These are phyloP conservation scores for Psilanteris sp. DNA, from an alignment of 1,140 invertebrate species.

Conservation along the genomic window DNA sequence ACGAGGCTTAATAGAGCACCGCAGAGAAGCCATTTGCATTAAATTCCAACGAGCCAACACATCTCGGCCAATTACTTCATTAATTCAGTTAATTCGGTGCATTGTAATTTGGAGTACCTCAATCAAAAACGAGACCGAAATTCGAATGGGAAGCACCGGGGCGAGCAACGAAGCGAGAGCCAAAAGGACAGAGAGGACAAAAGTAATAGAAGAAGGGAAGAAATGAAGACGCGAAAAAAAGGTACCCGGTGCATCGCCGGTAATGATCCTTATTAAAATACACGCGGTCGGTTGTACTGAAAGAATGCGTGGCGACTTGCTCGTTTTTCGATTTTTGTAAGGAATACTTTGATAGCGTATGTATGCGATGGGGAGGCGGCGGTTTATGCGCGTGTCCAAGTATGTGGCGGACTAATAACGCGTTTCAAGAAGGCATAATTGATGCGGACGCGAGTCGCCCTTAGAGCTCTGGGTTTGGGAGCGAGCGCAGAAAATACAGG, in stretches of 20 bases:
- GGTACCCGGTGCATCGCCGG: conserved; percentile 31
- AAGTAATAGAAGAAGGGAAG: not conserved
- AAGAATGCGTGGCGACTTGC: conserved; percentile 23
- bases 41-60: conserved; percentile 12
- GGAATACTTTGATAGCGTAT: conserved; percentile 45
- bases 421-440: conserved; percentile 78
- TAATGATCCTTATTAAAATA: conserved; percentile 63
- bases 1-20: conserved; percentile 20
- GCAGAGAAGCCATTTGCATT: conserved; percentile 17
- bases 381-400: conserved; percentile 59
- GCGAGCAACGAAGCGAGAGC: not conserved
- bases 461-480: conserved; percentile 76
- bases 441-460: conserved; percentile 74
- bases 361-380: conserved; percentile 31
- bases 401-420: conserved; percentile 72
- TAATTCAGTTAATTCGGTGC: conserved; percentile 24
- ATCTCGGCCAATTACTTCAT: conserved; percentile 27
- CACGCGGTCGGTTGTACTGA: conserved; percentile 24
- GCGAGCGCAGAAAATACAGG: conserved; percentile 79
- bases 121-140: conserved; percentile 17
- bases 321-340: conserved; percentile 47
- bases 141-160: conserved; percentile 21
- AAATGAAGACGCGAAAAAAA: conserved; percentile 28
- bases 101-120: conserved; percentile 24
- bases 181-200: not conserved